These are phyloP conservation scores for Turritopsis dohrnii DNA, from an alignment of 30 jellyfish, hydroid and myxozoan genomes.

Conservation along the genomic window DNA sequence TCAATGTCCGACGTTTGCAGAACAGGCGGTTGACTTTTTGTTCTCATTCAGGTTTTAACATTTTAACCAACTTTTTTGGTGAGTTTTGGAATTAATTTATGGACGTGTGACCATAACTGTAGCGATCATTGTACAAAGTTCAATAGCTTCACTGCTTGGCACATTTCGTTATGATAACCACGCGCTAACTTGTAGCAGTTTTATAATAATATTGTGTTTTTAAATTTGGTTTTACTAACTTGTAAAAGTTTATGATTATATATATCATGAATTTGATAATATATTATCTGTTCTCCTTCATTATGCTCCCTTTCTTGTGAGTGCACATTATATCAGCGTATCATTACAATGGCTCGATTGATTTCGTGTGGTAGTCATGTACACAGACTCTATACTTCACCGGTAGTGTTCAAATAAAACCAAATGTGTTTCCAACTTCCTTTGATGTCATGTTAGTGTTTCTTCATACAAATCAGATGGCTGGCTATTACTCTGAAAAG, in stretches of 20 bases:
- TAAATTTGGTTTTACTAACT: neutral
- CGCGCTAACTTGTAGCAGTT: neutral
- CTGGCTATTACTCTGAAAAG: constrained; percentile 50
- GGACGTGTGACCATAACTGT: neutral
- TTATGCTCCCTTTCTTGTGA: neutral
- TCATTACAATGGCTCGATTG: neutral
- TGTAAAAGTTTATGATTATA: too few relatives aligned
- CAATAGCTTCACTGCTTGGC: neutral
- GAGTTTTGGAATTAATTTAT: too few relatives aligned
- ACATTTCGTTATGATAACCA: neutral
- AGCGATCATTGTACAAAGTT: neutral
- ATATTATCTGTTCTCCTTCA: too few relatives aligned
- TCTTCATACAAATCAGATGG: constrained; percentile 83
- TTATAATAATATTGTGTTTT: neutral
- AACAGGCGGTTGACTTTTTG: neutral
- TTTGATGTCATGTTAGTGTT: too few relatives aligned
- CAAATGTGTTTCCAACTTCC: too few relatives aligned
- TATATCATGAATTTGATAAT: too few relatives aligned
- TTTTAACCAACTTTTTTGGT: neutral
- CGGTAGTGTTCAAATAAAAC: too few relatives aligned
- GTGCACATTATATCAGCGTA: neutral
- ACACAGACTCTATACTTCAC: too few relatives aligned
- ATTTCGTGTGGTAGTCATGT: neutral
- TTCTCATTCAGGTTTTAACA: neutral
- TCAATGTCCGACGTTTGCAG: neutral